Percentiles rank a stretch among this genome's conserved stretches.
phyloP scores from a whole-genome alignment of 2,797 vertebrate species.

The Melanotaenia maccullochi region DNA sequence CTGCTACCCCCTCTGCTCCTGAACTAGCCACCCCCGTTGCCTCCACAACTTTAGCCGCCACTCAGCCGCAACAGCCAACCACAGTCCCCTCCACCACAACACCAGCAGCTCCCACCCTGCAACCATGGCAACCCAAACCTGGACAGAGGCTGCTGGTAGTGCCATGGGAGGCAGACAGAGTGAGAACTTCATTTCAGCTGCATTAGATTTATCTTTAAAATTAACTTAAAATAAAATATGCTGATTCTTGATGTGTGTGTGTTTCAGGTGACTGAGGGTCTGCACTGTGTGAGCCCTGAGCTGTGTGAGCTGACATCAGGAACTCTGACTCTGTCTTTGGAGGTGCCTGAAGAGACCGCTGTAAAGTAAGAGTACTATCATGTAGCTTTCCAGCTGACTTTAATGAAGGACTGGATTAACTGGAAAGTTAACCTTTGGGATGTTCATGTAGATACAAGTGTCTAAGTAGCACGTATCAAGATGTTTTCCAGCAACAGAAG shows the following conservation, averaged over 20 bases:
- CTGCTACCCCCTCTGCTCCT: slow-evolving; percentile 68
- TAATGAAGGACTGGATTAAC: neutral
- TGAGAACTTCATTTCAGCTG: slow-evolving; percentile 68
- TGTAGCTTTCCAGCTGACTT: slow-evolving; percentile 3
- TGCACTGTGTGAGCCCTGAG: slow-evolving; percentile 91
- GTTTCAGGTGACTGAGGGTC: slow-evolving; percentile 88
- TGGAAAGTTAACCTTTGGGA: neutral
- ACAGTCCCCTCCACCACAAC: slow-evolving; percentile 60
- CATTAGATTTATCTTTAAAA: slow-evolving; percentile 13
- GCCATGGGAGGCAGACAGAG: slow-evolving; percentile 93
- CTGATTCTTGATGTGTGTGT: slow-evolving; percentile 20
- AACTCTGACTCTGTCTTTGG: slow-evolving; percentile 89
- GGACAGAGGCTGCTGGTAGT: slow-evolving; percentile 92
- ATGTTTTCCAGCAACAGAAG: neutral
- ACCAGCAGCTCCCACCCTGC: slow-evolving; percentile 81
- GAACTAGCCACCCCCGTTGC: slow-evolving; percentile 81
- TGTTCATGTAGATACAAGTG: no score
- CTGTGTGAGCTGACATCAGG: slow-evolving; percentile 90
- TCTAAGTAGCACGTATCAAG: no score
- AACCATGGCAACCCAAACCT: slow-evolving; percentile 90
- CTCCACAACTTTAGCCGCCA: slow-evolving; percentile 71
- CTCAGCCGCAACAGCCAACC: slow-evolving; percentile 75
- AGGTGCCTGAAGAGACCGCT: slow-evolving; percentile 93
- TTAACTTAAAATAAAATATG: slow-evolving; percentile 3
- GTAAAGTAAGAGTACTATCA: slow-evolving; percentile 89